Conservation (phyloP, 64 coral and sea anemone species). For the Stichodactyla helianthus region DNA sequence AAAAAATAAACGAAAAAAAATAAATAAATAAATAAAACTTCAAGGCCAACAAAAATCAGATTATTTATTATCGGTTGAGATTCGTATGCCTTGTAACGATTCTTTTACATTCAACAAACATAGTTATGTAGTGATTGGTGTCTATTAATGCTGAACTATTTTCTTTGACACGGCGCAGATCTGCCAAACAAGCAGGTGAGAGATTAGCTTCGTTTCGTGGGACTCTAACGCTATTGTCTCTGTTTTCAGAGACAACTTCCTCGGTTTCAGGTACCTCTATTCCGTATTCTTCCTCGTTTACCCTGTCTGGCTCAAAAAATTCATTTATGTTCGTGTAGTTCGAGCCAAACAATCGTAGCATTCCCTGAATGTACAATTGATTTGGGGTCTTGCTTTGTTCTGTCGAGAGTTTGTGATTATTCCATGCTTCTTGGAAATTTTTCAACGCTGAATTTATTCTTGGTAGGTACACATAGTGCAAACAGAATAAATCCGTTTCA, state of each 20-base stretch:
- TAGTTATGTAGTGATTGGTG: not conserved
- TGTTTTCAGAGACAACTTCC: not conserved
- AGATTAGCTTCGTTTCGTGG: not conserved
- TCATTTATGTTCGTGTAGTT: not conserved
- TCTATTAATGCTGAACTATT: not conserved
- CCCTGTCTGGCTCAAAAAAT: too few relatives aligned
- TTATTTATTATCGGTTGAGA: not conserved
- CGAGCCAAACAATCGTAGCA: not conserved
- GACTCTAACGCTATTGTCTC: not conserved
- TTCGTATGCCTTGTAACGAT: not conserved
- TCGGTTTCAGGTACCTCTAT: not conserved
- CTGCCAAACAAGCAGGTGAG: not conserved
- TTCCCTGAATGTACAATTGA: not conserved
- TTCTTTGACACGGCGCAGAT: not conserved
- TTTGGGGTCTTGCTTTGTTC: not conserved
- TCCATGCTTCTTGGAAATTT: constrained; percentile 39
- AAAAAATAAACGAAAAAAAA: too few relatives aligned
- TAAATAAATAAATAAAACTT: too few relatives aligned
- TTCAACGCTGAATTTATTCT: constrained; percentile 54
- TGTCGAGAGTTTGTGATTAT: constrained; percentile 23
- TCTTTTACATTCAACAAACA: not conserved
- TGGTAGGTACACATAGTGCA: constrained; percentile 15
- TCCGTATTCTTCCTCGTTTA: not conserved
- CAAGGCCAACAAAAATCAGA: too few relatives aligned
- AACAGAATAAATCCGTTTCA: constrained; percentile 30